These are phyloP conservation scores for Penaeus vannamei DNA, from an alignment of 1,140 invertebrate genomes.

Conservation along the genomic window DNA sequence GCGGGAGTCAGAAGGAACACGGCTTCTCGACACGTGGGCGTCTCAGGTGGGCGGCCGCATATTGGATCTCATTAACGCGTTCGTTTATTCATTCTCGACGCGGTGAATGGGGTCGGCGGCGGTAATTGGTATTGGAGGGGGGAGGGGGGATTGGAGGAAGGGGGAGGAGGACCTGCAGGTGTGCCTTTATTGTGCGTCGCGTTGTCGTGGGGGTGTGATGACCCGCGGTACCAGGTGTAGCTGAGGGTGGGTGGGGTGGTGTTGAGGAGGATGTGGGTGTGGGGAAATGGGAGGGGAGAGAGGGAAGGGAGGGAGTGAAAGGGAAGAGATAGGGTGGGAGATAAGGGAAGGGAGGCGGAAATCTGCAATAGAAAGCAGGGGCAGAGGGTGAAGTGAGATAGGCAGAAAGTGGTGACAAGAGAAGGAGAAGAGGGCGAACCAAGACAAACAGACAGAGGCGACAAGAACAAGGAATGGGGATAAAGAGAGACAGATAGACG, in stretches of 20 bases:
- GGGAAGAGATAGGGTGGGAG: not conserved
- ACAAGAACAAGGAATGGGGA: not conserved
- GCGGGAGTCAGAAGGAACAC: too few relatives aligned
- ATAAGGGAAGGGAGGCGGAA: not conserved
- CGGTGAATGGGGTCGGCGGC: not conserved
- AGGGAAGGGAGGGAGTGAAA: not conserved
- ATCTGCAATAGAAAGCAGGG: not conserved
- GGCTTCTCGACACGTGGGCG: not conserved
- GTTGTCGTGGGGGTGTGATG: not conserved
- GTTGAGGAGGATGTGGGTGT: not conserved
- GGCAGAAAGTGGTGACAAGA: too few relatives aligned
- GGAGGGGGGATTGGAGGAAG: not conserved
- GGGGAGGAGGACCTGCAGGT: not conserved
- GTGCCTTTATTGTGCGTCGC: not conserved
- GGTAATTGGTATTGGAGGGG: not conserved
- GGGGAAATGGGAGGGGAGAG: too few relatives aligned
- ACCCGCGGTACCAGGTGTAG: too few relatives aligned
- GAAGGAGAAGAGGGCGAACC: too few relatives aligned
- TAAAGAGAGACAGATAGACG: slow-evolving; percentile 2
- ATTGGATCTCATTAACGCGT: too few relatives aligned
- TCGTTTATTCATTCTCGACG: too few relatives aligned
- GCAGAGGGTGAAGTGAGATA: not conserved
- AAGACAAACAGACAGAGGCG: too few relatives aligned
- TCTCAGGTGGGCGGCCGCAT: too few relatives aligned
- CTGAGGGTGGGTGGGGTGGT: too few relatives aligned